Percentiles rank a stretch among this genome's conserved stretches.
phyloP scores from a whole-genome alignment of 2,888 invertebrate genomes.

The Teleogryllus oceanicus region DNA sequence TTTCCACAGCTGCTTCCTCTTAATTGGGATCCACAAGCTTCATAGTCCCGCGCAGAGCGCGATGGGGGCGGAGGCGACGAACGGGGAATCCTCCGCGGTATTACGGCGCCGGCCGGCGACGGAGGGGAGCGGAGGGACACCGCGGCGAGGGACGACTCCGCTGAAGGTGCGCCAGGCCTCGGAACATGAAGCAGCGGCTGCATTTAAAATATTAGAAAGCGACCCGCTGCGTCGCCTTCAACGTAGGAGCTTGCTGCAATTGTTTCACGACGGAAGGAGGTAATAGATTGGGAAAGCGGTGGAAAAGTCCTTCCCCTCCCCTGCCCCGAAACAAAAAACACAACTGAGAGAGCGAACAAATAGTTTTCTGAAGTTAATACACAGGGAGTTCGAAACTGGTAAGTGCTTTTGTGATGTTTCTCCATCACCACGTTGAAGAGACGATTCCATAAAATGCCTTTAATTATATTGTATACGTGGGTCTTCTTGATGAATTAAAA shows the following conservation, averaged over 20 bases:
- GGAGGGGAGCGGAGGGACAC: neutral
- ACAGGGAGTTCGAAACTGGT: too few species aligned
- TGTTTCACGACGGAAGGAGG: neutral
- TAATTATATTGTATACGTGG: too few species aligned
- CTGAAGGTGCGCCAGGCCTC: slow-evolving; percentile 42
- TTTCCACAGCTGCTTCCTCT: slow-evolving; percentile 62
- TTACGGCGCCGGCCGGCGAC: neutral
- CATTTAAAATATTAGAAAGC: too few species aligned
- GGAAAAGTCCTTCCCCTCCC: too few species aligned
- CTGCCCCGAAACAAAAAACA: too few species aligned
- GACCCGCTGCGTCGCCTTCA: too few species aligned
- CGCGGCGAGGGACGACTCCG: neutral
- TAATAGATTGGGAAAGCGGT: neutral
- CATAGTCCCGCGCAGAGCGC: slow-evolving; percentile 52
- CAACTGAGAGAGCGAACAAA: too few species aligned
- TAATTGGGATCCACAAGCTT: slow-evolving; percentile 58
- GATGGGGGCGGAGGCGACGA: slow-evolving; percentile 1
- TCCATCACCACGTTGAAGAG: too few species aligned
- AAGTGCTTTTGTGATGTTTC: too few species aligned
- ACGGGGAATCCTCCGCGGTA: neutral
- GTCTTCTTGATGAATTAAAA: too few species aligned
- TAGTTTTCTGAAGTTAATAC: too few species aligned
- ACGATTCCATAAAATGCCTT: too few species aligned
- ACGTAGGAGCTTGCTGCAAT: neutral
- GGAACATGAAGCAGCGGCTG: slow-evolving; percentile 29